Evolutionary conservation across 2,113 vertebrate species (phyloP).

Genomic region (Colaptes auratus): DNA sequence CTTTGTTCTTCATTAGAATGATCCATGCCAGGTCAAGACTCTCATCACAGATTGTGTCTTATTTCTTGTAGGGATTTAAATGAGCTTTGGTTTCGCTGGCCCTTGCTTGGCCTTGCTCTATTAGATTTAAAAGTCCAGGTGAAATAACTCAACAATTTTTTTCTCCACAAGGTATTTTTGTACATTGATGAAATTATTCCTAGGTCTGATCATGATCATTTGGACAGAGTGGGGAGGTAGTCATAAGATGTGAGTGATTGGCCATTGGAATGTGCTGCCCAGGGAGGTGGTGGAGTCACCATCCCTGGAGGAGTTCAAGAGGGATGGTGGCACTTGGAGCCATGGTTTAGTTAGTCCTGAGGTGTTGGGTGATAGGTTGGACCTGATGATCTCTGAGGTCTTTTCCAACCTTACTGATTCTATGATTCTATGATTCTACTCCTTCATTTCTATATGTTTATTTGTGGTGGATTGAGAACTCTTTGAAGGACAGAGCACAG

Average conservation of each 20-base stretch:
- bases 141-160: not conserved
- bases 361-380: no score
- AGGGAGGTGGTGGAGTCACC: no score
- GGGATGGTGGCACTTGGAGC: no score
- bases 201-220: not conserved
- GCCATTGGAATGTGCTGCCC: no score
- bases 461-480: no score
- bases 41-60: not conserved
- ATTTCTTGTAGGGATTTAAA: slow-evolving; percentile 21
- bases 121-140: slow-evolving; percentile 4
- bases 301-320: no score
- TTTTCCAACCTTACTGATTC: no score
- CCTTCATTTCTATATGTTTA: not conserved
- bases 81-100: slow-evolving; percentile 38
- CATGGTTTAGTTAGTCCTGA: no score
- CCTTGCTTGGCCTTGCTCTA: not conserved
- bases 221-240: not conserved
- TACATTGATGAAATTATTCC: slow-evolving; percentile 7
- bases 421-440: no score
- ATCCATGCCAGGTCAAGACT: not conserved
- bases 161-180: not conserved
- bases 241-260: not conserved
- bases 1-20: not conserved
- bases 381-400: no score
- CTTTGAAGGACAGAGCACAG: no score